Conservation (phyloP, 2,113 vertebrate species). For the Agelaius tricolor region DNA sequence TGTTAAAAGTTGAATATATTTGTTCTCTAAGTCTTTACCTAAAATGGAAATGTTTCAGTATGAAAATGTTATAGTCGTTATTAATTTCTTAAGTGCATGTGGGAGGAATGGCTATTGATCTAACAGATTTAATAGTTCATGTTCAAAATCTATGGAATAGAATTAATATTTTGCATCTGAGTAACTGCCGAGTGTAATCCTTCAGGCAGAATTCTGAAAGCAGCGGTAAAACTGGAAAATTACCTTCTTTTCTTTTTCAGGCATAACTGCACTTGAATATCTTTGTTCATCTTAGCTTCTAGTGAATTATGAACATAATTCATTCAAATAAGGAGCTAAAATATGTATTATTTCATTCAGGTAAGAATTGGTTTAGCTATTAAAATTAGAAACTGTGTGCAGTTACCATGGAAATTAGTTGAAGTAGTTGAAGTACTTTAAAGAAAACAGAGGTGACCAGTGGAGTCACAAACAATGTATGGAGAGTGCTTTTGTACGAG, state of each 20-base stretch:
- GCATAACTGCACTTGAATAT: constrained; percentile 61
- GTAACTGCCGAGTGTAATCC: constrained; percentile 62
- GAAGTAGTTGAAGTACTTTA: constrained; percentile 5
- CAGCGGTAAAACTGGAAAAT: constrained; percentile 72
- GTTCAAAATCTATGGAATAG: constrained; percentile 66
- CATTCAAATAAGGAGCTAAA: constrained; percentile 28
- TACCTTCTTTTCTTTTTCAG: constrained; percentile 61
- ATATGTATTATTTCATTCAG: neutral
- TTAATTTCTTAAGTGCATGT: constrained; percentile 63
- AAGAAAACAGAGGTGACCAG: constrained; percentile 50
- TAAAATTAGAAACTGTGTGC: neutral
- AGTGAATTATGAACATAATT: constrained; percentile 27
- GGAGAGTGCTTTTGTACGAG: neutral
- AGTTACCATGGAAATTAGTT: neutral
- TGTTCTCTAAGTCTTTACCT: constrained; percentile 13
- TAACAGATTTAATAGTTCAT: constrained; percentile 69
- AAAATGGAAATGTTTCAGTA: constrained; percentile 47
- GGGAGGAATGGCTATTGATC: constrained; percentile 65
- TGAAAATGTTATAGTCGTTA: constrained; percentile 53
- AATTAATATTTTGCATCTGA: constrained; percentile 72
- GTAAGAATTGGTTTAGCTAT: neutral
- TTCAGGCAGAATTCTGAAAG: constrained; percentile 70
- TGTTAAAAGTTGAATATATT: constrained; percentile 19
- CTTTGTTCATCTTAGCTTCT: constrained; percentile 51
- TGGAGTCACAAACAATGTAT: neutral